A percentile compares a stretch with the other conserved stretches of the same genome.
Conservation (phyloP, 2,797 vertebrate species). For the Huso huso region DNA sequence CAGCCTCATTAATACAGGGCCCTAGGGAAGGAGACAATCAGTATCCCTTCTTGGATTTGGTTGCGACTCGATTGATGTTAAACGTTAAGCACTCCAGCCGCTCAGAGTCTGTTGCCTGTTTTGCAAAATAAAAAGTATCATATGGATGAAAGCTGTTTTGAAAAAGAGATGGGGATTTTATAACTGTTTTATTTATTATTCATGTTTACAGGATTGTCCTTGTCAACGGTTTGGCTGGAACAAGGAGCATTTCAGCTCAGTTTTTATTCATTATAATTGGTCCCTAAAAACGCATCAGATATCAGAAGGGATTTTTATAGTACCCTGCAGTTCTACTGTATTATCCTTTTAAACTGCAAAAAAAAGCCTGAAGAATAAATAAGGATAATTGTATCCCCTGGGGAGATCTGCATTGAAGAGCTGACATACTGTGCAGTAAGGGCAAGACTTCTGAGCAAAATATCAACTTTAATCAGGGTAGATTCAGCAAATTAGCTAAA, state of each 20-base stretch:
- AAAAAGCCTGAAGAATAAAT: no score
- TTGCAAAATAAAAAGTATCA: conserved; percentile 60
- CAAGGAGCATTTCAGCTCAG: conserved; percentile 19
- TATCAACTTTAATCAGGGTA: no score
- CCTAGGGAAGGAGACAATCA: conserved; percentile 59
- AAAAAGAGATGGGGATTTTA: conserved; percentile 30
- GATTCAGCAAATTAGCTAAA: no score
- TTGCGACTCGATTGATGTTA: conserved; percentile 61
- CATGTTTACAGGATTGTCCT: conserved; percentile 32
- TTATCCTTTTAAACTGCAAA: neutral
- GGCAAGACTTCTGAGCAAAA: no score
- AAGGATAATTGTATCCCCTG: no score
- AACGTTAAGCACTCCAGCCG: conserved; percentile 43
- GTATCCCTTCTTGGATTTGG: conserved; percentile 59
- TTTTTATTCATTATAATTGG: conserved; percentile 23
- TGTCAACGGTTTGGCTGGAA: neutral
- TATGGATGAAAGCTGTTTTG: conserved; percentile 30
- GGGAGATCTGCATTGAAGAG: no score
- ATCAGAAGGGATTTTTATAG: neutral
- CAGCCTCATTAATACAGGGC: conserved; percentile 64
- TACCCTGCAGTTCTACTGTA: no score
- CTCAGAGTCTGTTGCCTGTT: conserved; percentile 48
- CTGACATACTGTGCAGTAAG: no score
- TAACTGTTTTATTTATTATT: conserved; percentile 31
- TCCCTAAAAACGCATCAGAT: conserved; percentile 29